phyloP scores from a whole-genome alignment of 2,888 invertebrate species.

The Synergus itoensis region DNA sequence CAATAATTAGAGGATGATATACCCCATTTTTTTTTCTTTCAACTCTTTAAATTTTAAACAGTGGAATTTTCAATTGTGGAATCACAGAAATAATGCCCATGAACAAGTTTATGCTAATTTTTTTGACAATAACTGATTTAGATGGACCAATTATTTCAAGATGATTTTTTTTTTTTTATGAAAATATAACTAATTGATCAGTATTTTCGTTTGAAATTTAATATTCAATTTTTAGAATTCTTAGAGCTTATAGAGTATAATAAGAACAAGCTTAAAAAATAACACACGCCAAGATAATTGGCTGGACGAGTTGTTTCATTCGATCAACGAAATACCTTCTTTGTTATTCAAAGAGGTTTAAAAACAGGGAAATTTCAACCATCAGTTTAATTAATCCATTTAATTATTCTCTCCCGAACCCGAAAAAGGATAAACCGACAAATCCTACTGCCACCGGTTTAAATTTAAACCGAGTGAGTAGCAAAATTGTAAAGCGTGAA shows the following conservation, averaged over 20 bases:
- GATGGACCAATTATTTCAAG: too few relatives aligned
- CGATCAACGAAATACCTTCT: not conserved
- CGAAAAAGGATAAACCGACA: slow-evolving; percentile 23
- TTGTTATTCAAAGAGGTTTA: not conserved
- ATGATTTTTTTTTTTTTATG: too few relatives aligned
- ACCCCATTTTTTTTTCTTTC: too few relatives aligned
- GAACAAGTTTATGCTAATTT: too few relatives aligned
- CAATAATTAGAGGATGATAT: too few relatives aligned
- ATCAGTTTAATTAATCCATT: slow-evolving; percentile 24
- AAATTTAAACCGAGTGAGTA: slow-evolving; percentile 14
- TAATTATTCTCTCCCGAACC: slow-evolving; percentile 34
- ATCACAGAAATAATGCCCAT: too few relatives aligned
- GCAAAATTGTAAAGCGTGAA: not conserved
- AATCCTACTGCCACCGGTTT: slow-evolving; percentile 22
- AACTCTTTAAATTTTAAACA: too few relatives aligned
- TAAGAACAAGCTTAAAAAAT: slow-evolving; percentile 15
- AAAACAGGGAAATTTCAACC: not conserved
- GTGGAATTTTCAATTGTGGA: too few relatives aligned
- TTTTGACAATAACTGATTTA: too few relatives aligned
- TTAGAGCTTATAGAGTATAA: not conserved
- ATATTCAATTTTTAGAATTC: not conserved
- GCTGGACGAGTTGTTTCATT: not conserved
- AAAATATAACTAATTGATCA: too few relatives aligned
- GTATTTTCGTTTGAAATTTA: not conserved
- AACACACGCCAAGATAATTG: slow-evolving; percentile 4